Conservation (phyloP, 2,888 invertebrate genomes). For the Caenorhabditis sp. region DNA sequence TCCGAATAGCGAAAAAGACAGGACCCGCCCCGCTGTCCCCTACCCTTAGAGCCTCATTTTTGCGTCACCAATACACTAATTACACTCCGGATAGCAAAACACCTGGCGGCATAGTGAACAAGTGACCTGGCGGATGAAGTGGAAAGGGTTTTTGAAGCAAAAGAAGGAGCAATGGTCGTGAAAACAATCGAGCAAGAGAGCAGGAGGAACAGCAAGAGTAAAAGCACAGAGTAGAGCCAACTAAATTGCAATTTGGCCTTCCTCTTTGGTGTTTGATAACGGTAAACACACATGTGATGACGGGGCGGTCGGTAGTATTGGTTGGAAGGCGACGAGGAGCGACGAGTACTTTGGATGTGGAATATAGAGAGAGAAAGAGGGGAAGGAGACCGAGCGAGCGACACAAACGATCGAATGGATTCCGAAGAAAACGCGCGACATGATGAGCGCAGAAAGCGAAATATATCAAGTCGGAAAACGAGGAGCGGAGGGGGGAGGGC, state of each 20-base stretch:
- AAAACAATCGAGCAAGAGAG: constrained; percentile 49
- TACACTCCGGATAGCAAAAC: constrained; percentile 39
- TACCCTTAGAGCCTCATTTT: constrained; percentile 20
- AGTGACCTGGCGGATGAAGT: constrained; percentile 9
- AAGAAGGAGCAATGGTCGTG: no score
- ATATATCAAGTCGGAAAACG: constrained; percentile 61
- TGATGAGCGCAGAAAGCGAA: constrained; percentile 50
- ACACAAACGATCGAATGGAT: constrained; percentile 34
- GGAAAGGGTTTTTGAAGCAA: constrained; percentile 44
- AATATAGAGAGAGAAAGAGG: constrained; percentile 21
- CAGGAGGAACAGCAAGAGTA: constrained; percentile 34
- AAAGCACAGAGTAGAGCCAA: constrained; percentile 48
- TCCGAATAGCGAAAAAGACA: background rate
- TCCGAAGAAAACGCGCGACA: constrained; percentile 42
- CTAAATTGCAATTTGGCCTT: constrained; percentile 59
- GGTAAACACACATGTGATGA: constrained; percentile 57
- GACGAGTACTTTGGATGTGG: constrained; percentile 43
- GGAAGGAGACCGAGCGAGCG: no score
- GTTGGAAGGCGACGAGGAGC: constrained; percentile 35
- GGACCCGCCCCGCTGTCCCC: no score
- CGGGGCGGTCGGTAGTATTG: constrained; percentile 36
- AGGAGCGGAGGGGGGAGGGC: constrained; percentile 44
- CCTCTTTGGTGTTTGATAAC: constrained; percentile 60
- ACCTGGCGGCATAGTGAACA: constrained; percentile 23
- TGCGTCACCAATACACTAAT: constrained; percentile 34